These are phyloP conservation scores for Heptranchias perlo DNA, from an alignment of 2,113 vertebrate genomes.

Conservation along the genomic window DNA sequence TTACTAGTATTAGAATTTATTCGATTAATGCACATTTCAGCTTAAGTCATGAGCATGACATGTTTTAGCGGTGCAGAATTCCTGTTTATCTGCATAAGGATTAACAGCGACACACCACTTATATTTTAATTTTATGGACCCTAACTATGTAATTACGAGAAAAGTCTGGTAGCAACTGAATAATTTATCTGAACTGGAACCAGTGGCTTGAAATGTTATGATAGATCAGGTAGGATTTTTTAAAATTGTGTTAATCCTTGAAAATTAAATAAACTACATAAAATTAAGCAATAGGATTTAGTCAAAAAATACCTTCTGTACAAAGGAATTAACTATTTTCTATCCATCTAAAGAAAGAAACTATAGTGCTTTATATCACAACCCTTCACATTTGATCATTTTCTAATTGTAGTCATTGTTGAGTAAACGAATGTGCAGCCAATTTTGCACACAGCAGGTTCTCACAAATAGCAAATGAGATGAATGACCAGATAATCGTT, in stretches of 20 bases:
- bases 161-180: neutral
- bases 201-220: neutral
- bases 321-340: neutral
- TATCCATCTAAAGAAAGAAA: neutral
- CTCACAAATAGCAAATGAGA: neutral
- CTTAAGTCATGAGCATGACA: neutral
- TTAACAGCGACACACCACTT: neutral
- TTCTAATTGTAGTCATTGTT: neutral
- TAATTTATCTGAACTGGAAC: neutral
- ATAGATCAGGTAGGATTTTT: neutral
- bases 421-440: neutral
- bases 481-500: neutral
- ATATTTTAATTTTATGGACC: neutral
- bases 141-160: neutral
- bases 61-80: too few species aligned
- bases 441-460: neutral
- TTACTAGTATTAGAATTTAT: neutral
- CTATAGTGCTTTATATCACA: neutral
- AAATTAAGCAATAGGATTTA: neutral
- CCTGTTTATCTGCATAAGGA: neutral
- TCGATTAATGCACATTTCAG: neutral
- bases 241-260: neutral
- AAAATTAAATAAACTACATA: neutral
- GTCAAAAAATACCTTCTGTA: neutral
- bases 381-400: neutral